Base-by-base conservation (phyloP, 2,797 vertebrate species). In the Pseudochromis fuscus region DNA sequence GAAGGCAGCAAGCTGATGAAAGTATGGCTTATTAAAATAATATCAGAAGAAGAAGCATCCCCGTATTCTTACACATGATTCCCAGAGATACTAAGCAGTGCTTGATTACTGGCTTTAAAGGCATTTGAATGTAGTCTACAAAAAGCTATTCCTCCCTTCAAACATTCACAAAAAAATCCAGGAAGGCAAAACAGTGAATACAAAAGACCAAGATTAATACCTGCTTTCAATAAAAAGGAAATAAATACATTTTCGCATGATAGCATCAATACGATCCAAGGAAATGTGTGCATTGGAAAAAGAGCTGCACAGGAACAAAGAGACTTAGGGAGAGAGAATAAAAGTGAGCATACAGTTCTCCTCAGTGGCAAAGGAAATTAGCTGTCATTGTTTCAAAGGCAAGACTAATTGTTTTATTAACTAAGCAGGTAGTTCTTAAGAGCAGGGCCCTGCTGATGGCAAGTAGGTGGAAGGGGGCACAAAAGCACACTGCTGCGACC, bases 351-450 rank as follows among this genome's bases (percentile, higher is more conserved):
- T 45, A 53, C 18, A 48, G 62, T 35, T 74, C 27, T 48, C n/a
- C 58, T 60, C 65, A 35, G 77, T 74, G 65, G 61, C 83, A 80
- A 79, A 81, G 51, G 13, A 75, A 87, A 88, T 88, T 67, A 81
- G 79, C 75, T 77, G 61, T 84, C 79, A 16, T 87, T 82, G 82
- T 77, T 83, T 78, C 75, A 74, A 76, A 89, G 82, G 85, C 67
- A 62, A 84, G 84, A 88, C 76, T 84, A 88, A 92, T 88, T 91
- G 77, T 89, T 91, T 90, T 81, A 92, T 92, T 91, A 93, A 88
- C 87, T 86, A 91, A 88, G 86, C 85, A 74, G 85, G 79, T 87
- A 68, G 76, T 88, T 89, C 76, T 82, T 81, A 64, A 87, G 70
- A 91, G 85, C 81, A 50, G 68, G 44, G 67, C 59, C 77, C 77